Conservation (phyloP, 1,140 invertebrate genomes). For the Tenebrio molitor region DNA sequence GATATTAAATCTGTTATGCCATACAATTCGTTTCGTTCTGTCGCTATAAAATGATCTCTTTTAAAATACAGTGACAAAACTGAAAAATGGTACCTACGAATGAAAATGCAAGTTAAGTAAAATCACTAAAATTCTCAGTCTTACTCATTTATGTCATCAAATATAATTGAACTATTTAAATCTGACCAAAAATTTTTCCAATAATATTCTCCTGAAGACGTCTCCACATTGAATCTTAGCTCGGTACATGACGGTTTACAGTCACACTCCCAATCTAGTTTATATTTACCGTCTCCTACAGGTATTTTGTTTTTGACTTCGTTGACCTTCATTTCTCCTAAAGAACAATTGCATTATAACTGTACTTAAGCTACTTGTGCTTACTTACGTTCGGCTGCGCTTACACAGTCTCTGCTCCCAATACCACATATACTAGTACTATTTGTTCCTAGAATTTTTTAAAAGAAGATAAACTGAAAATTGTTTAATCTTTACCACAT, state of each 20-base stretch:
- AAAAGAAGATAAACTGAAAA: no score
- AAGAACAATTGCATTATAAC: background rate
- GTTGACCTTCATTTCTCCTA: conserved; percentile 7
- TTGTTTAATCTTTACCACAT: no score
- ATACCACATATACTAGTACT: conserved; percentile 63
- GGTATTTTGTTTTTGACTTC: background rate
- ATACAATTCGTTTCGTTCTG: conserved; percentile 32
- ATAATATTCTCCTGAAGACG: conserved; percentile 22
- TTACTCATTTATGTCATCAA: no score
- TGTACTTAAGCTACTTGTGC: background rate
- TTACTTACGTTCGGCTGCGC: conserved; percentile 56
- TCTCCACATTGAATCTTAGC: background rate
- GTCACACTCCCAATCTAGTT: background rate
- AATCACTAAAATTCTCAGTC: no score
- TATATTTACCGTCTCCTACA: no score
- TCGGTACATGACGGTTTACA: conserved; percentile 16
- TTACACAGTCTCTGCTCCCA: conserved; percentile 60
- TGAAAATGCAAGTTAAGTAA: no score
- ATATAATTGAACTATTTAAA: no score
- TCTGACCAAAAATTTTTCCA: conserved; percentile 5
- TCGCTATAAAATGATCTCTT: conserved; percentile 20
- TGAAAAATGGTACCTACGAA: background rate
- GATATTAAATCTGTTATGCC: conserved; percentile 20
- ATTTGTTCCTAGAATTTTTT: conserved; percentile 56
- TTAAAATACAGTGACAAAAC: conserved; percentile 25